Conservation (phyloP, 2,797 vertebrate species). For the Pyrocephalus nanus region DNA sequence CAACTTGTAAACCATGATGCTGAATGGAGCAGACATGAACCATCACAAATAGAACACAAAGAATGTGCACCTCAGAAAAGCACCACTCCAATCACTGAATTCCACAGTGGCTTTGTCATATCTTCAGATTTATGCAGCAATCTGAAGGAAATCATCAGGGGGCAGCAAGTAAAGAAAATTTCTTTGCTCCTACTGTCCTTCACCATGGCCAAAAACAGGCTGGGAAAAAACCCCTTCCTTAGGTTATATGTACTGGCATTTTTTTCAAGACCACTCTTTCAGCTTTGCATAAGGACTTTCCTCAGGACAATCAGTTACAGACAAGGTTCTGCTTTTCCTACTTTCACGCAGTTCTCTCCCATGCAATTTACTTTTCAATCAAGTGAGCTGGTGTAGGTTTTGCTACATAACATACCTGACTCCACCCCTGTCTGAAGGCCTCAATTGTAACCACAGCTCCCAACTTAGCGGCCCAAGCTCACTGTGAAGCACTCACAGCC, state of each 20-base stretch:
- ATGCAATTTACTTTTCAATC: neutral
- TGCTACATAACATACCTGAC: neutral
- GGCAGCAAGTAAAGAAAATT: neutral
- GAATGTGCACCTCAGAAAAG: neutral
- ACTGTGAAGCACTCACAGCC: neutral
- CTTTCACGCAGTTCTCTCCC: neutral
- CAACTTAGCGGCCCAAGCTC: neutral
- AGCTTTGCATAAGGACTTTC: neutral
- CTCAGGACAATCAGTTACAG: neutral
- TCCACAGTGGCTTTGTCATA: neutral
- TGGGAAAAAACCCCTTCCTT: accelerated
- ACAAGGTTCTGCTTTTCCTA: neutral
- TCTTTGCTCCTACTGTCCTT: neutral
- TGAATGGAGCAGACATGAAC: neutral
- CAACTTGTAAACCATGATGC: neutral
- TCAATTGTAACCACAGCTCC: neutral
- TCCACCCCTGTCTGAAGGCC: neutral
- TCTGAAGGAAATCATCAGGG: neutral
- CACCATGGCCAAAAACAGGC: neutral
- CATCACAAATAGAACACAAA: neutral
- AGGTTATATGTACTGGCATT: accelerated
- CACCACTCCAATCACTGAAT: neutral
- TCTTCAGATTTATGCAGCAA: neutral
- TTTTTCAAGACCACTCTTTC: neutral
- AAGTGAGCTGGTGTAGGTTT: neutral